Base-by-base conservation (phyloP, 2,888 invertebrate genomes). In the Stegana nigrithorax region DNA sequence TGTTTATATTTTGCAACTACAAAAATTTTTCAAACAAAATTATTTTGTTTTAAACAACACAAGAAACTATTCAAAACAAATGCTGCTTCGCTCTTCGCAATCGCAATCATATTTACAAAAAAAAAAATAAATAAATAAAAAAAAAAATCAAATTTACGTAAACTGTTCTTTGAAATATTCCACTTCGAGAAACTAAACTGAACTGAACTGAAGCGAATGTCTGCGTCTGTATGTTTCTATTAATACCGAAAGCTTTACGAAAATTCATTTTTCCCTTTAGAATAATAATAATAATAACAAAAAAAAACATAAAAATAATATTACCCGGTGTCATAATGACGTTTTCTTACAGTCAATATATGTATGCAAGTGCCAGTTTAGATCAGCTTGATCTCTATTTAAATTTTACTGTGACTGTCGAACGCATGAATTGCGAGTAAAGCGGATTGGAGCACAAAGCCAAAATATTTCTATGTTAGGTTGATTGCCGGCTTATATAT, bases 41-140 rank as follows among this genome's bases (percentile, higher is more conserved):
- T 23, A 21, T 19, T 21, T 45, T 56, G 44, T 7, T 61, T 42
- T 56, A 57, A 56, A 61, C 56, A 61, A 47, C n/a, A n/a, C n/a
- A n/a, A n/a, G n/a, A n/a, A n/a, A n/a, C n/a, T n/a, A n/a, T n/a
- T n/a, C n/a, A 47, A 25, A 21, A 47, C 56, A 27, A 6, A 21
- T 39, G 29, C 50, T 29, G 17, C 53, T n/a, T 51, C 26, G 26
- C 50, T 17, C 12, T 26, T 7, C 10, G 26, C 7, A 10, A 14
- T n/a, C 17, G 8, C 27, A 29, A 29, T 36, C 36, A 36, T 36
- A 36, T 3, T 36, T 36, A n/a, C 2, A 7, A 36, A 36, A 36
- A 10, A 36, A 36, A 36, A 36, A 36, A 36, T n/a, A n/a, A n/a
- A n/a, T n/a, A 36, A 5, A 36, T 32, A 36, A 10, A 36, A 36